Percentiles rank a stretch among this genome's conserved stretches.
phyloP scores from a whole-genome alignment of 2,113 vertebrate species.

The cattle (Bos taurus) region DNA sequence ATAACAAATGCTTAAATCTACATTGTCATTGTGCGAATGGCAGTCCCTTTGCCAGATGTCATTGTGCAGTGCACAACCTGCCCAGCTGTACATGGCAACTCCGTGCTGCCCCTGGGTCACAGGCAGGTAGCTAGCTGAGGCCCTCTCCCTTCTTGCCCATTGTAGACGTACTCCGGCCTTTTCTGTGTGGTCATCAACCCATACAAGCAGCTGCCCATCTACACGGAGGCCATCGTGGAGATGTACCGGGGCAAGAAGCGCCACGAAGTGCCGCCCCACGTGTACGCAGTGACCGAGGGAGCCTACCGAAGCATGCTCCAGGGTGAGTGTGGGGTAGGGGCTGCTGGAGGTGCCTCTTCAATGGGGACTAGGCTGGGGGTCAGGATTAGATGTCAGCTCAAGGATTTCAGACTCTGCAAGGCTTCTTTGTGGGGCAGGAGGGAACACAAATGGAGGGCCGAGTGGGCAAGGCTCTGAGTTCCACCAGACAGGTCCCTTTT shows the following conservation, averaged over 20 bases:
- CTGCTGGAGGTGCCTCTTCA: background rate
- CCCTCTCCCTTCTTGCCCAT: background rate
- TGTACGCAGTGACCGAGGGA: slow-evolving; percentile 93
- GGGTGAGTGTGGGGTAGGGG: slow-evolving; percentile 77
- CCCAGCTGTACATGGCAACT: fast-evolving
- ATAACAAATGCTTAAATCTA: no score
- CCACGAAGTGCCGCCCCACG: slow-evolving; percentile 93
- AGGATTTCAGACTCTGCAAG: background rate
- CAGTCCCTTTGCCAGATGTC: background rate
- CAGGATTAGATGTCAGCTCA: background rate
- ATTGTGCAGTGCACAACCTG: background rate
- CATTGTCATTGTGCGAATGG: fast-evolving
- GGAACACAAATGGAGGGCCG: no score
- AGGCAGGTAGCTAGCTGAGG: background rate
- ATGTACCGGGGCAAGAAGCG: slow-evolving; percentile 95
- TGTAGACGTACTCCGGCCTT: slow-evolving; percentile 92
- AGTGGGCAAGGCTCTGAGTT: background rate
- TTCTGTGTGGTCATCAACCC: slow-evolving; percentile 96
- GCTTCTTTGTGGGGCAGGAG: background rate
- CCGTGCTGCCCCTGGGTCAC: fast-evolving
- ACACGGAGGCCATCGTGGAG: slow-evolving; percentile 93
- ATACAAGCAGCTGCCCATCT: slow-evolving; percentile 93
- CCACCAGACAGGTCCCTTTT: no score
- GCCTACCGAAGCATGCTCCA: slow-evolving; percentile 96
- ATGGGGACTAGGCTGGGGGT: background rate